Percentiles rank a stretch among this genome's conserved stretches.
These are phyloP conservation scores for Lota lota DNA, from an alignment of 2,113 vertebrate species.

Conservation along the genomic window DNA sequence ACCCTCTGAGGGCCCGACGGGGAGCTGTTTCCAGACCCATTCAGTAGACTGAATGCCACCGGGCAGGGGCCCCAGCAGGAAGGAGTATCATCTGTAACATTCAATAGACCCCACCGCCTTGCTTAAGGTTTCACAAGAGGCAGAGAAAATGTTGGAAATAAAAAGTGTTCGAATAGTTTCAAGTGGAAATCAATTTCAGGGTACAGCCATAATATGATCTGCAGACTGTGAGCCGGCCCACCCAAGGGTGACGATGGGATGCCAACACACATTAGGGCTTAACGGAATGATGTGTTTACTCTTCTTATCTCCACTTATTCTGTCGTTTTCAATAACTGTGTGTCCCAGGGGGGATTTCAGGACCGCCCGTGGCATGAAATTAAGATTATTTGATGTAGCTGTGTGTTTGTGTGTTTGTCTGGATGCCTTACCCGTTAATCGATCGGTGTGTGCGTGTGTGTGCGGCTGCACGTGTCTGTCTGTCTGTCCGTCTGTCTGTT, in stretches of 20 bases:
- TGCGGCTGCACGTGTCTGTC: not conserved
- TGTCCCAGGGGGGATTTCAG: not conserved
- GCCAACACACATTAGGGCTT: constrained; percentile 62
- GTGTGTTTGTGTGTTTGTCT: not conserved
- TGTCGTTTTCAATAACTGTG: constrained; percentile 45
- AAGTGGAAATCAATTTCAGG: constrained; percentile 28
- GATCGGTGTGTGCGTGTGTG: not conserved
- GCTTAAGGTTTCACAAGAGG: not conserved
- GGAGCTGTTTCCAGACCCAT: too few species aligned
- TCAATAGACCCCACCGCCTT: not conserved
- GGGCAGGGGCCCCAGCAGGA: too few species aligned
- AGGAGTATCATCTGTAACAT: not conserved
- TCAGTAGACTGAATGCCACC: too few species aligned
- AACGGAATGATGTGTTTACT: constrained; percentile 47
- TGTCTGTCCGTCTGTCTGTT: not conserved
- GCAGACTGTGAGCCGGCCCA: too few species aligned
- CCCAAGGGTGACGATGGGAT: too few species aligned
- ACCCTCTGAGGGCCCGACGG: too few species aligned
- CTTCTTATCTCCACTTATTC: constrained; percentile 34
- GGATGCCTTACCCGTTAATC: constrained; percentile 1
- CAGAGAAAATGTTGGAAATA: constrained; percentile 3
- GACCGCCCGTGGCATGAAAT: too few species aligned
- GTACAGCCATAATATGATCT: constrained; percentile 41
- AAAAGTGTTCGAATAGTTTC: constrained; percentile 12
- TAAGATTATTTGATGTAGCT: not conserved